Percentiles rank a stretch among this genome's conserved stretches.
Evolutionary conservation across 2,113 vertebrate genomes (phyloP).

Genomic region (Lipophrys pholis): DNA sequence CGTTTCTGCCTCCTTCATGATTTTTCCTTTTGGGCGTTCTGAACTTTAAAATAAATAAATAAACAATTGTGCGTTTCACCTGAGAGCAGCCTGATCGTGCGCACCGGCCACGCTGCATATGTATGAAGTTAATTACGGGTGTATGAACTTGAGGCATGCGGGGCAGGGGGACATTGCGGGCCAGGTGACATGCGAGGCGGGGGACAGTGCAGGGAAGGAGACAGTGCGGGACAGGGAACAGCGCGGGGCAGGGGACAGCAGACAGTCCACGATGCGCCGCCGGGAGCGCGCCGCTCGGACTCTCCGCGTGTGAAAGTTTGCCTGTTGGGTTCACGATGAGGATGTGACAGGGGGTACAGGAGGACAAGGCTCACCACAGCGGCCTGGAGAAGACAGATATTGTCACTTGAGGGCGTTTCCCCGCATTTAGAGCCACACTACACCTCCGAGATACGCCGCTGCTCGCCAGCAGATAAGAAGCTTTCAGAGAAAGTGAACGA

Average conservation of each 20-base stretch:
- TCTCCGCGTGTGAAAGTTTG: conserved; percentile 16
- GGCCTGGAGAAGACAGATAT: conserved; percentile 85
- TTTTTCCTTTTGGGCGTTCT: not conserved
- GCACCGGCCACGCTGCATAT: not conserved
- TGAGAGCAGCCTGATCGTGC: not conserved
- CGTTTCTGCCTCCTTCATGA: not conserved
- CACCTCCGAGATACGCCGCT: conserved; percentile 85
- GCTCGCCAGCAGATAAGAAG: conserved; percentile 85
- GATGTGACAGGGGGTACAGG: conserved; percentile 57
- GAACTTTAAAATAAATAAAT: too few species aligned
- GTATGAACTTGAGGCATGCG: conserved; percentile 25
- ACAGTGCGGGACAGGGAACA: too few species aligned
- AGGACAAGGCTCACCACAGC: conserved; percentile 62
- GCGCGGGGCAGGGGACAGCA: too few species aligned
- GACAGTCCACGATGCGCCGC: not conserved
- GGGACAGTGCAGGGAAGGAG: too few species aligned
- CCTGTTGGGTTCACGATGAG: conserved; percentile 26
- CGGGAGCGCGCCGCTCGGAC: conserved; percentile 2
- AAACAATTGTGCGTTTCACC: not conserved
- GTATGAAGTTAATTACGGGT: conserved; percentile 1
- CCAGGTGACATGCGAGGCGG: too few species aligned
- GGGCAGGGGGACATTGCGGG: too few species aligned
- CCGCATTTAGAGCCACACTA: conserved; percentile 70
- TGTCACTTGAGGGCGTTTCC: conserved; percentile 80
- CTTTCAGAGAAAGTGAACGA: conserved; percentile 43